Evolutionary conservation across 2,888 invertebrate genomes (phyloP).

Genomic region (Ophion ventricosus): DNA sequence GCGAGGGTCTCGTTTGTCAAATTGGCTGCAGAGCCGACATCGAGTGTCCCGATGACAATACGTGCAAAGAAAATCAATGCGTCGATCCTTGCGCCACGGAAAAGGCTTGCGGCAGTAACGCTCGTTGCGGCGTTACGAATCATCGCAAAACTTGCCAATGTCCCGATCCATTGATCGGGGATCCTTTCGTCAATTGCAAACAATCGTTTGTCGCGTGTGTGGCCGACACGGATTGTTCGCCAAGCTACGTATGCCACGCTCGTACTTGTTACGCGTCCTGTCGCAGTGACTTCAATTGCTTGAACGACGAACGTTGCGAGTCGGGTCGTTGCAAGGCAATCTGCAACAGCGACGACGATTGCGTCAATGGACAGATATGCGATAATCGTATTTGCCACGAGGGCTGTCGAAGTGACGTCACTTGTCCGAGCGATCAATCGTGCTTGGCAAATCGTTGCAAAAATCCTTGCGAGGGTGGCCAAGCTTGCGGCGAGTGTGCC

Average conservation of each 20-base stretch:
- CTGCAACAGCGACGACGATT: slow-evolving; percentile 93
- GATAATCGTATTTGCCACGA: slow-evolving; percentile 93
- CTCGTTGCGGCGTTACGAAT: slow-evolving; percentile 88
- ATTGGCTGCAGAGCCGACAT: slow-evolving; percentile 92
- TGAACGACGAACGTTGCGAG: slow-evolving; percentile 94
- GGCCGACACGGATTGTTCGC: slow-evolving; percentile 88
- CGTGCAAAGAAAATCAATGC: slow-evolving; percentile 93
- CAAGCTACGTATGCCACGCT: slow-evolving; percentile 90
- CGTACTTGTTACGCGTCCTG: slow-evolving; percentile 91
- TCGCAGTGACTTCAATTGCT: slow-evolving; percentile 91
- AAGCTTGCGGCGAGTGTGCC: slow-evolving; percentile 93
- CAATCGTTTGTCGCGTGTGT: slow-evolving; percentile 88
- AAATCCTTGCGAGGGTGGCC: slow-evolving; percentile 91
- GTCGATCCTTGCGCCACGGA: slow-evolving; percentile 90
- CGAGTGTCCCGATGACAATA: slow-evolving; percentile 89
- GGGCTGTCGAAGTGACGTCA: slow-evolving; percentile 93
- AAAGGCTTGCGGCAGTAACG: slow-evolving; percentile 93
- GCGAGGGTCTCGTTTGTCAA: slow-evolving; percentile 91
- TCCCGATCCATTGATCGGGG: slow-evolving; percentile 89
- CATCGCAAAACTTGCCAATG: slow-evolving; percentile 91
- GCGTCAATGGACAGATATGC: slow-evolving; percentile 92
- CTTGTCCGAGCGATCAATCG: slow-evolving; percentile 90
- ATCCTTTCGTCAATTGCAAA: slow-evolving; percentile 90
- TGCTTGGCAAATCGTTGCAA: slow-evolving; percentile 93
- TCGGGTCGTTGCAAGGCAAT: slow-evolving; percentile 92